Base-by-base conservation (phyloP, 30 jellyfish, hydroid and myxozoan genomes). In the Aurelia sp. region DNA sequence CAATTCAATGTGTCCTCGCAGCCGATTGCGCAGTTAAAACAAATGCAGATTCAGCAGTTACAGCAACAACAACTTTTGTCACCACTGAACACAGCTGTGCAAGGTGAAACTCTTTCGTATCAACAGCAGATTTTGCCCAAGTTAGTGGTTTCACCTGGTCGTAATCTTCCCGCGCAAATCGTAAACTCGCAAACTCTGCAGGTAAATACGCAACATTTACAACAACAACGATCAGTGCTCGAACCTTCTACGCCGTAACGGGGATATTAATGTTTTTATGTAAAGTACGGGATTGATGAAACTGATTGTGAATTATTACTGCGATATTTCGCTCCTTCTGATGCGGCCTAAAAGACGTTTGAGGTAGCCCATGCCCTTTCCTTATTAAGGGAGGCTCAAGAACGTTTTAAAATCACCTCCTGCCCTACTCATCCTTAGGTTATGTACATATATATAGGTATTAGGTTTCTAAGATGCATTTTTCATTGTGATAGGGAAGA, bases 101-200 rank as follows among this genome's bases (percentile, higher is more conserved):
- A 81, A 69, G 92, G 80, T 33, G 92, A 82, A 52, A 21, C 55
- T 40, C 78, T 82, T 47, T 55, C 82, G 64, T 82, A 82, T 58
- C 92, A 82, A 64, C 92, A 82, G 72, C 92, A 82, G 78, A 82
- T 82, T 67, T 31, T 82, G 70, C 92, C 92, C 48, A 82, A 70
- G 62, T 76, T 82, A 68, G 76, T 74, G 1, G 92, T 82, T 82
- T 59, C 92, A 71, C 92, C 92, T 7, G 50, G 85, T 70, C 72
- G 92, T 61, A 67, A 74, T 48, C 80, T 82, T 52, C 86, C 82
- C 11, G 80, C 78, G 48, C 77, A 68, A 57, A 69, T 81, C 72
- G 91, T 67, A 20, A 58, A 66, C 82, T 27, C 92, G 76, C 92
- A 82, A 51, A 35, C 92, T 9, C 9, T 82, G 27, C 91, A 81